A percentile compares a stretch with the other conserved stretches of the same genome.
Evolutionary conservation across 2,113 vertebrate genomes (phyloP).

Genomic region (Dipodomys spectabilis): DNA sequence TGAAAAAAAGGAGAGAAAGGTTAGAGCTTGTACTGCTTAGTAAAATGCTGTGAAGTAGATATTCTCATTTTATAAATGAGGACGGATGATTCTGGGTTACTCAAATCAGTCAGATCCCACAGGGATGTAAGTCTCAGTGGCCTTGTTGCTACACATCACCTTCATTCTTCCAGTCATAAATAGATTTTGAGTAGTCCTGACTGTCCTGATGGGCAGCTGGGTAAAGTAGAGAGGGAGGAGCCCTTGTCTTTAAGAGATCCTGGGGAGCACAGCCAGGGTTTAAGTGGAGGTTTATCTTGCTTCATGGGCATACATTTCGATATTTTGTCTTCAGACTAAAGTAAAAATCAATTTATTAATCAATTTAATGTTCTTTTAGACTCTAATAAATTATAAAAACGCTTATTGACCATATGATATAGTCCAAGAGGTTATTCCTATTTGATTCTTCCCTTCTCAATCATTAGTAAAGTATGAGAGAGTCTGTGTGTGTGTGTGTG

Average conservation of each 20-base stretch:
- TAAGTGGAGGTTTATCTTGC: not conserved
- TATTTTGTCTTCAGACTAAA: not conserved
- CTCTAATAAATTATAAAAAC: not conserved
- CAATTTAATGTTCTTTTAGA: constrained; percentile 27
- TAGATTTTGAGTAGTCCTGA: no score
- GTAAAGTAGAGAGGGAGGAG: not conserved
- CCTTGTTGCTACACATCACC: not conserved
- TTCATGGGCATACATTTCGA: not conserved
- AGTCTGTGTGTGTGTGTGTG: not conserved
- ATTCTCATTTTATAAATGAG: not conserved
- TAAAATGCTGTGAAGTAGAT: not conserved
- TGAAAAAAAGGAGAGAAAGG: not conserved
- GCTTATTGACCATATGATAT: not conserved
- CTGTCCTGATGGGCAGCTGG: not conserved
- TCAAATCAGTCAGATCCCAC: not conserved
- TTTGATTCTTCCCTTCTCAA: not conserved
- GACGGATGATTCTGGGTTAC: not conserved
- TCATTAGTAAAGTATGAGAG: not conserved
- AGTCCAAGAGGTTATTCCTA: not conserved
- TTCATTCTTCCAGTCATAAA: not conserved
- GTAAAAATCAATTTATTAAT: constrained; percentile 34
- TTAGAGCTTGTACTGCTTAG: not conserved
- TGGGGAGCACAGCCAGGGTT: not conserved
- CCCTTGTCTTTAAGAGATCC: not conserved
- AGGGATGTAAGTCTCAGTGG: not conserved